Conservation (phyloP, 1,140 invertebrate genomes). For the Streblospio benedicti region DNA sequence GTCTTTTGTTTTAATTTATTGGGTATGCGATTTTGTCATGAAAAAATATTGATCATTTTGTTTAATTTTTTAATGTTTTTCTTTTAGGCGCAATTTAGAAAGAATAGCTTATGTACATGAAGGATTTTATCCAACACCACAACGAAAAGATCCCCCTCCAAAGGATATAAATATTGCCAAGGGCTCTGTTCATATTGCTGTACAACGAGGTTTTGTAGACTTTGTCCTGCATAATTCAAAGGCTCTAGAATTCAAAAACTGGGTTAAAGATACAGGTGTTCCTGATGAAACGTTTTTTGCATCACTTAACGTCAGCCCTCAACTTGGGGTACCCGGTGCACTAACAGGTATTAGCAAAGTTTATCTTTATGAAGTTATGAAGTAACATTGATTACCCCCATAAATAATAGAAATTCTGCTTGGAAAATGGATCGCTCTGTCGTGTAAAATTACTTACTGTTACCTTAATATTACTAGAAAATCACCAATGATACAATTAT, state of each 20-base stretch:
- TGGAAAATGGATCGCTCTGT: too few species aligned
- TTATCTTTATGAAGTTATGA: too few species aligned
- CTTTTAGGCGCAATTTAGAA: background rate
- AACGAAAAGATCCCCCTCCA: background rate
- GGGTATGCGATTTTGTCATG: background rate
- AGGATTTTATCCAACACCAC: background rate
- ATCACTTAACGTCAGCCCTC: slow-evolving; percentile 19
- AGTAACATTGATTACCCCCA: too few species aligned
- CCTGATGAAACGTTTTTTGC: slow-evolving; percentile 23
- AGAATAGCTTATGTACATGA: background rate
- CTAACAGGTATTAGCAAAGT: slow-evolving; percentile 9
- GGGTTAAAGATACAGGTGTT: slow-evolving; percentile 14
- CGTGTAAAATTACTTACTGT: too few species aligned
- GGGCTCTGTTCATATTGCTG: slow-evolving; percentile 16
- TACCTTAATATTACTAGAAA: too few species aligned
- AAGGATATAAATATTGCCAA: slow-evolving; percentile 7
- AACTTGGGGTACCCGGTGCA: slow-evolving; percentile 15
- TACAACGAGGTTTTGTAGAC: slow-evolving; percentile 9
- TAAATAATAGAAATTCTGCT: too few species aligned
- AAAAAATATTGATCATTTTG: background rate
- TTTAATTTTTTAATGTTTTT: background rate
- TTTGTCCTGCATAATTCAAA: slow-evolving; percentile 11
- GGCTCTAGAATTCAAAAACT: slow-evolving; percentile 6
- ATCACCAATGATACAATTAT: too few species aligned
- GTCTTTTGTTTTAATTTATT: background rate